Evolutionary conservation across 2,888 invertebrate genomes (phyloP).

Genomic region (Ophion ellenae): DNA sequence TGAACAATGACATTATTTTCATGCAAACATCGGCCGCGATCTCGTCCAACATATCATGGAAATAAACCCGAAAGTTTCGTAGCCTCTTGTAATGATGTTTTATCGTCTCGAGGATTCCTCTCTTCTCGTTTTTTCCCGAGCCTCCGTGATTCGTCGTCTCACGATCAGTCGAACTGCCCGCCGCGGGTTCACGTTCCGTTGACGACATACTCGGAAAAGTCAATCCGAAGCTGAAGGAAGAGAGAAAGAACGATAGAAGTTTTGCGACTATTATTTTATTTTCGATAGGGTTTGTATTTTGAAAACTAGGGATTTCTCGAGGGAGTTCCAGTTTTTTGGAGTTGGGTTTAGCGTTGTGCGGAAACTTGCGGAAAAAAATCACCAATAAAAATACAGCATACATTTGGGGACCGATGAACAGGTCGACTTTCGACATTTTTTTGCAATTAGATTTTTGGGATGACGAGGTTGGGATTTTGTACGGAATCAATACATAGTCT

Average conservation of each 20-base stretch:
- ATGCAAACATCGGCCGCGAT: slow-evolving; percentile 67
- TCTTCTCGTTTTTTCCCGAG: background rate
- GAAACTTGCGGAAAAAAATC: too few relatives aligned
- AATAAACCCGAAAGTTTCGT: slow-evolving; percentile 72
- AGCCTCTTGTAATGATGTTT: slow-evolving; percentile 74
- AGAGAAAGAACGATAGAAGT: background rate
- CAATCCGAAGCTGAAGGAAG: background rate
- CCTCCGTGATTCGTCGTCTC: background rate
- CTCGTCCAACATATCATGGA: slow-evolving; percentile 71
- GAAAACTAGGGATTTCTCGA: too few relatives aligned
- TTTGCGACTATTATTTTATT: too few relatives aligned
- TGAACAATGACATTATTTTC: slow-evolving; percentile 17
- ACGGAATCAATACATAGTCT: too few relatives aligned
- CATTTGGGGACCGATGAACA: too few relatives aligned
- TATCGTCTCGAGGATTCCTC: slow-evolving; percentile 45
- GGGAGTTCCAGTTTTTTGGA: too few relatives aligned
- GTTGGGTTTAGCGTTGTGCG: too few relatives aligned
- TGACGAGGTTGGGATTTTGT: too few relatives aligned
- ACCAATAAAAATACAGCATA: too few relatives aligned
- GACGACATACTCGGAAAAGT: background rate
- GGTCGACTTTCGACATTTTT: too few relatives aligned
- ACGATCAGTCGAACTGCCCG: background rate
- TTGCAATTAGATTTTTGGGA: too few relatives aligned
- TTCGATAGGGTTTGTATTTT: too few relatives aligned
- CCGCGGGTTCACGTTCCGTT: background rate